Evolutionary conservation across 2,888 invertebrate genomes (phyloP), one percentile per base, ranked within the genome.

Genomic region (Drosophila ezoana): DNA sequence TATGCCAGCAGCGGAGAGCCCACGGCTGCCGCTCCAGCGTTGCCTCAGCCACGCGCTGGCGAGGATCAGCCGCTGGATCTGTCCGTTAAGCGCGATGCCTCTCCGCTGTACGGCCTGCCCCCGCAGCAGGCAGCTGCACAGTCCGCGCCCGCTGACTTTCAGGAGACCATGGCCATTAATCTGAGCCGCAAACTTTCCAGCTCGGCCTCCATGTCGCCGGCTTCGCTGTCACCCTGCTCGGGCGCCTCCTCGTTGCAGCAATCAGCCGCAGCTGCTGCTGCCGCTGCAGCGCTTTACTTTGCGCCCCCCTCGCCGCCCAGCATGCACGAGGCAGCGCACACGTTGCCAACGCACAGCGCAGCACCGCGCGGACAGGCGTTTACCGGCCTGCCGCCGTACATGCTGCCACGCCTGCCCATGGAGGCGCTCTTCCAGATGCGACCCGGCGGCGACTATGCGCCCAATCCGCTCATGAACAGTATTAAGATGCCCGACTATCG

Each of bases 41-140:
- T 32, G 88, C 33, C 90, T 1, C 70, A 51, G 33, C 53, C 68
- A 14, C 47, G 63, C 37, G 56, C 69, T 66, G 67, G 73, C 10
- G 92, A 92, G 47, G 97, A 97, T 86, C 96, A 98, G 90, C 98
- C 99, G 0, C 93, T 99, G 61, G 98, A 99, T 92, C 94, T 99
- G 79, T 98, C 98, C 3, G 95, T 97, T 5, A 98, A 97, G 89
- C 96, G 96, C 82, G 95, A 94, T 5, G 91, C 63, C 93, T 95
- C 95, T 14, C 95, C 95, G 1, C 91, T 93, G 13, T 94, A 92
- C 58, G 92, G 94, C 84, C 94, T 95, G 87, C 93, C 94, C 75
- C 95, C 95, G 0, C 64, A 38, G 44, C 43, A 13, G 32, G 32
- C 51, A 18, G 32, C 35, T 9, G 43, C 33, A 37, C 65, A 52